phyloP scores from a whole-genome alignment of 2,888 invertebrate species.

The Drosophila demipolita region DNA sequence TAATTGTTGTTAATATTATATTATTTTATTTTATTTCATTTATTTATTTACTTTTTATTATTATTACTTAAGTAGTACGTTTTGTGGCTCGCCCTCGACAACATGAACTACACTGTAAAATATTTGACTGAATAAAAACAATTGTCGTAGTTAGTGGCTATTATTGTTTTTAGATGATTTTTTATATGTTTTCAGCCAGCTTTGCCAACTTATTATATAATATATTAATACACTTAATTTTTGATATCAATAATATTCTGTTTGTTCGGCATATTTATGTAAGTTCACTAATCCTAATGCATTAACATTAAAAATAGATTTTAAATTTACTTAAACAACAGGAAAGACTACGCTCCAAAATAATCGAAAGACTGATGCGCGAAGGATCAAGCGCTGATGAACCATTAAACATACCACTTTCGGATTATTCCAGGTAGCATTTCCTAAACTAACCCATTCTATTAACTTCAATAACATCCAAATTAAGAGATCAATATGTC shows the following conservation, averaged over 20 bases:
- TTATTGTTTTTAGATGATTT: constrained; percentile 21
- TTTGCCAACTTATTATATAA: constrained; percentile 5
- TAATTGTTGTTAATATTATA: constrained; percentile 22
- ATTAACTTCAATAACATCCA: neutral
- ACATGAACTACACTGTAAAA: constrained; percentile 29
- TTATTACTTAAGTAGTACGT: constrained; percentile 17
- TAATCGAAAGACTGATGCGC: constrained; percentile 91
- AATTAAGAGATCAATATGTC: neutral
- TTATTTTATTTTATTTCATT: constrained; percentile 2
- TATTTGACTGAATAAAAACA: constrained; percentile 36
- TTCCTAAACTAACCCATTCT: neutral
- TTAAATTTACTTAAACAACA: constrained; percentile 84
- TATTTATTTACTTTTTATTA: neutral
- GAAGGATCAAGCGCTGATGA: constrained; percentile 96
- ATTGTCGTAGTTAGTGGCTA: constrained; percentile 28
- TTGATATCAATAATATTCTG: neutral
- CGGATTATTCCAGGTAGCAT: constrained; percentile 93
- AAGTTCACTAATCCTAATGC: constrained; percentile 60
- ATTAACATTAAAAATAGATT: constrained; percentile 81
- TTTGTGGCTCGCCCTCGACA: constrained; percentile 22
- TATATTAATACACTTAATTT: neutral
- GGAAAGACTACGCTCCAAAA: constrained; percentile 92
- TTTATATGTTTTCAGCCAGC: constrained; percentile 20
- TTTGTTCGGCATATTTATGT: constrained; percentile 33
- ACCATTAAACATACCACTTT: constrained; percentile 93